These are phyloP conservation scores for Porites evermanni DNA, from an alignment of 92 coral and sea anemone genomes.

Conservation along the genomic window DNA sequence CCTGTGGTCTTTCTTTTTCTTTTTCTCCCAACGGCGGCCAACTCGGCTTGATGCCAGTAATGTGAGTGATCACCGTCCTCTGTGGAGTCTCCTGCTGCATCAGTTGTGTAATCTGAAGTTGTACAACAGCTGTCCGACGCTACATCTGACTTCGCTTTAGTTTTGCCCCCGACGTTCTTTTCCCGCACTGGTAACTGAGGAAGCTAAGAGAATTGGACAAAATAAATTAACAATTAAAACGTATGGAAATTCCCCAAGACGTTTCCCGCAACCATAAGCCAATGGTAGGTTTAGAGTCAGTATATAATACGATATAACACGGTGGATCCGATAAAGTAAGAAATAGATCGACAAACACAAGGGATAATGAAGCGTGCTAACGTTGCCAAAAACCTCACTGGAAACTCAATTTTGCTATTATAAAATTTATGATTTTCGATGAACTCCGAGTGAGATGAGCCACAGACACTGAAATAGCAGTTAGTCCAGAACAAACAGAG, in stretches of 20 bases:
- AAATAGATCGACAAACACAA: too few relatives aligned
- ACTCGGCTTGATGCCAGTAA: slow-evolving; percentile 56
- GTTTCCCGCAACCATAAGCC: neutral
- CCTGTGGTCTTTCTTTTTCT: slow-evolving; percentile 54
- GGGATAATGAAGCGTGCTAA: too few relatives aligned
- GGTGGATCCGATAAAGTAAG: too few relatives aligned
- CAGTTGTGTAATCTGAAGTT: slow-evolving; percentile 41
- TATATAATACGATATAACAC: too few relatives aligned
- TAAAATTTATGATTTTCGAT: too few relatives aligned
- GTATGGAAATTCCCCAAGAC: neutral
- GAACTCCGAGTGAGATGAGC: too few relatives aligned
- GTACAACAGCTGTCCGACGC: slow-evolving; percentile 26
- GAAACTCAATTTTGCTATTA: too few relatives aligned
- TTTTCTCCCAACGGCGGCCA: slow-evolving; percentile 24
- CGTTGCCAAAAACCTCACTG: too few relatives aligned
- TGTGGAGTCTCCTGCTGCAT: slow-evolving; percentile 2
- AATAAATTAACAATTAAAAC: neutral
- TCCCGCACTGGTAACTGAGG: slow-evolving; percentile 64
- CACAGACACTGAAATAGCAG: too few relatives aligned
- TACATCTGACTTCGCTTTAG: slow-evolving; percentile 39
- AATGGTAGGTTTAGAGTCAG: too few relatives aligned
- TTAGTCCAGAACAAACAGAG: too few relatives aligned
- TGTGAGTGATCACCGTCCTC: slow-evolving; percentile 51
- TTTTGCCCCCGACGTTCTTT: slow-evolving; percentile 29
- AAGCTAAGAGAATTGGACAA: slow-evolving; percentile 40